Conservation (phyloP, 2,797 vertebrate genomes). For the Characodon lateralis region DNA sequence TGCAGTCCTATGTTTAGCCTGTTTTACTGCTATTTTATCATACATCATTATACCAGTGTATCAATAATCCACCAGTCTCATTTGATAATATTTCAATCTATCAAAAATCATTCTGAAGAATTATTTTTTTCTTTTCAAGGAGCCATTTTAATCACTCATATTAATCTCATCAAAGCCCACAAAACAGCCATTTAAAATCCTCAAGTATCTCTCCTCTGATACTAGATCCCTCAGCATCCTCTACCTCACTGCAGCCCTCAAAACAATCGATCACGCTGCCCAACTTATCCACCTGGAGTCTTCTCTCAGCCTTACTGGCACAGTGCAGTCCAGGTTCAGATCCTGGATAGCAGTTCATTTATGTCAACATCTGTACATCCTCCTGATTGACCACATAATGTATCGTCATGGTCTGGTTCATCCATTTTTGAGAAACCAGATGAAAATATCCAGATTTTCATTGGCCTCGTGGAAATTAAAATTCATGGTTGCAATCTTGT, state of each 20-base stretch:
- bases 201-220: not conserved
- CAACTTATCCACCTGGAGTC: not conserved
- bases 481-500: too few relatives aligned
- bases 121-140: not conserved
- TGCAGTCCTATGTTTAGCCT: not conserved
- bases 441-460: not conserved
- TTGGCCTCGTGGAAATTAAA: too few relatives aligned
- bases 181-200: not conserved
- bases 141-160: not conserved
- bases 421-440: not conserved
- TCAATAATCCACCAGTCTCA: not conserved
- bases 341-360: not conserved
- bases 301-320: not conserved
- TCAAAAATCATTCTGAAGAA: not conserved
- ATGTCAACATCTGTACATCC: not conserved
- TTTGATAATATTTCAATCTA: not conserved
- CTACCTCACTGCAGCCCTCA: not conserved
- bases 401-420: not conserved
- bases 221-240: not conserved
- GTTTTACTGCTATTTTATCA: not conserved
- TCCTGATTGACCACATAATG: too few relatives aligned
- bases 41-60: not conserved
- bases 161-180: not conserved
- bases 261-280: not conserved
- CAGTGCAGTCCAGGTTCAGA: not conserved